These are phyloP conservation scores for Ursus arctos DNA, from an alignment of 2,113 vertebrate species.

Conservation along the genomic window DNA sequence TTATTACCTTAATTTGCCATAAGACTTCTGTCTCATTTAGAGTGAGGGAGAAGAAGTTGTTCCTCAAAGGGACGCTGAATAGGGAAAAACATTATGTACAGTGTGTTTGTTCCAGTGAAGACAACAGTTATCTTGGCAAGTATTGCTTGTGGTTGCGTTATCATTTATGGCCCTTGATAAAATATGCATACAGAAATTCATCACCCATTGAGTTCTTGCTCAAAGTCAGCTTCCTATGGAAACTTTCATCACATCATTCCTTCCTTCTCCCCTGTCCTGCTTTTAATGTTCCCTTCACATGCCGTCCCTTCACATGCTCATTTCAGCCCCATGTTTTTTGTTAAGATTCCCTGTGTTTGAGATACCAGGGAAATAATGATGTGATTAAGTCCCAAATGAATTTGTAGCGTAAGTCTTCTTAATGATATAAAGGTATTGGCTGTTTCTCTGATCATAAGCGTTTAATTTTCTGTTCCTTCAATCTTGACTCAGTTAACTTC, in stretches of 20 bases:
- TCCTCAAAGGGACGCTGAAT: background rate
- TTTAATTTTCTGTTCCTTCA: constrained; percentile 31
- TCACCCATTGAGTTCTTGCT: background rate
- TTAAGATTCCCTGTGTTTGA: background rate
- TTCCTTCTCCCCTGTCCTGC: background rate
- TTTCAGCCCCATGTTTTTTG: background rate
- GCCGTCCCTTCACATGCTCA: background rate
- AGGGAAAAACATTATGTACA: background rate
- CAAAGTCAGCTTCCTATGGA: background rate
- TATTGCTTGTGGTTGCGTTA: background rate
- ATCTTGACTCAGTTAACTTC: background rate
- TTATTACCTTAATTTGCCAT: background rate
- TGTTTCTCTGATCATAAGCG: background rate
- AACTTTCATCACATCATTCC: background rate
- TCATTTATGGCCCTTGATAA: constrained; percentile 3
- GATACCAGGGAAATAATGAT: background rate
- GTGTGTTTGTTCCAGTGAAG: background rate
- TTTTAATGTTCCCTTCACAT: background rate
- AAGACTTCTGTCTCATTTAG: background rate
- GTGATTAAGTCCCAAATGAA: background rate
- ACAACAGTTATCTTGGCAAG: background rate
- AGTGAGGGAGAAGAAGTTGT: background rate
- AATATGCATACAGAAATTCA: background rate
- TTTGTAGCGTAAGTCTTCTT: background rate
- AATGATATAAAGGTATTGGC: background rate